These are phyloP conservation scores for Platypus cylindrus DNA, from an alignment of 2,888 invertebrate genomes.

Conservation along the genomic window DNA sequence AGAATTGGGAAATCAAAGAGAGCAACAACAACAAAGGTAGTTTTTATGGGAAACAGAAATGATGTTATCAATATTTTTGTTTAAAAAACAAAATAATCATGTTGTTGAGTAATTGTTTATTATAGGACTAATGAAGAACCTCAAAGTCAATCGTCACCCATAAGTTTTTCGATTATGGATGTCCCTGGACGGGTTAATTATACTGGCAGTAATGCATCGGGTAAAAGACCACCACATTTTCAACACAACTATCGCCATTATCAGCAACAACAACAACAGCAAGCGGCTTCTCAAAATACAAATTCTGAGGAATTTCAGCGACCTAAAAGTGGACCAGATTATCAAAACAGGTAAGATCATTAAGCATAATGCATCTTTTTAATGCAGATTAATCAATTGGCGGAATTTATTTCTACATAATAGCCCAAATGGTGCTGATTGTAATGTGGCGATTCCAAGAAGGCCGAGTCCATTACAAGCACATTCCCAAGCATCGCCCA, in stretches of 20 bases:
- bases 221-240: conserved; percentile 39
- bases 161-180: conserved; percentile 66
- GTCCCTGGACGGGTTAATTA: conserved; percentile 52
- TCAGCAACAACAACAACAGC: conserved; percentile 46
- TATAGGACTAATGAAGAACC: conserved; percentile 36
- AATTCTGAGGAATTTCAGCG: conserved; percentile 41
- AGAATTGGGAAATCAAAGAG: conserved; percentile 37
- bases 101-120: conserved; percentile 21
- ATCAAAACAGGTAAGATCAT: conserved; percentile 17
- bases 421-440: conserved; percentile 39
- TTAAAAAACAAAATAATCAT: background rate
- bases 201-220: conserved; percentile 40
- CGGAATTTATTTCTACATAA: no score
- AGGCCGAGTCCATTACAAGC: conserved; percentile 56
- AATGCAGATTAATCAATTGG: background rate
- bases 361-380: conserved; percentile 1
- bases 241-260: conserved; percentile 44
- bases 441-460: conserved; percentile 51
- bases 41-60: no score
- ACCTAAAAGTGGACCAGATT: conserved; percentile 39
- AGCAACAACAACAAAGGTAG: conserved; percentile 16
- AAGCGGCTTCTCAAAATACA: conserved; percentile 40
- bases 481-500: conserved; percentile 58
- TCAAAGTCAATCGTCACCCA: conserved; percentile 54
- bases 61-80: background rate